Base-by-base conservation (phyloP, 1,140 invertebrate genomes). In the Schlechtendalia chinensis region DNA sequence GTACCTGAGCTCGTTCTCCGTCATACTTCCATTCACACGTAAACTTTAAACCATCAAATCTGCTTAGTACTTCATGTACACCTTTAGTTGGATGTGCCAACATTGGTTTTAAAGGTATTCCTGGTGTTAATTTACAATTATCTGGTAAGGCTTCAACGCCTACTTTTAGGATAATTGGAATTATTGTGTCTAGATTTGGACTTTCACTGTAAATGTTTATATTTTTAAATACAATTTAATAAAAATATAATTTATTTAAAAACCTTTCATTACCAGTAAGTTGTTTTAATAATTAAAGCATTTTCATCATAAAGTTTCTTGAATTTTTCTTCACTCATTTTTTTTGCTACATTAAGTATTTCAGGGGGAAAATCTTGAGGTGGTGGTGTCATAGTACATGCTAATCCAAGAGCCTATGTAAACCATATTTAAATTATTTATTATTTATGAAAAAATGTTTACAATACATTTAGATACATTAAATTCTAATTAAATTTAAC, bases 1-100 rank as follows among this genome's bases (percentile, higher is more conserved):
- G 81, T 83, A 96, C 93, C 89, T 99, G 98, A 6, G 96, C 98
- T 85, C 98, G 88, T 89, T 99, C 98, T 6, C 98, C 98, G 87
- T 99, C 98, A 86, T 99, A 99, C 86, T 99, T 99, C 90, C 93
- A 99, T 88, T 99, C 98, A 86, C 97, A 99, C 4, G 97, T 98
- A 84, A 99, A 99, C 84, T 94, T 92, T 83, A 93, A 87, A 45
- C 92, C 91, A 81, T 98, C 96, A 87, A 99, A 99, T 80, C 96
- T 89, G 71, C 91, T 89, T 5, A 99, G 86, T 19, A 99, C 94
- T 87, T 99, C 97, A 77, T 90, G 88, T 4, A 96, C 91, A 5
- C 96, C 96, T 86, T 95, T 96, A 0, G 97, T 97, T 17, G 98
- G 98, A 87, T 99, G 96, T 3, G 98, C 98, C 82, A 99, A 89